phyloP scores from a whole-genome alignment of 2,113 vertebrate genomes.

The Turdus rufiventris region DNA sequence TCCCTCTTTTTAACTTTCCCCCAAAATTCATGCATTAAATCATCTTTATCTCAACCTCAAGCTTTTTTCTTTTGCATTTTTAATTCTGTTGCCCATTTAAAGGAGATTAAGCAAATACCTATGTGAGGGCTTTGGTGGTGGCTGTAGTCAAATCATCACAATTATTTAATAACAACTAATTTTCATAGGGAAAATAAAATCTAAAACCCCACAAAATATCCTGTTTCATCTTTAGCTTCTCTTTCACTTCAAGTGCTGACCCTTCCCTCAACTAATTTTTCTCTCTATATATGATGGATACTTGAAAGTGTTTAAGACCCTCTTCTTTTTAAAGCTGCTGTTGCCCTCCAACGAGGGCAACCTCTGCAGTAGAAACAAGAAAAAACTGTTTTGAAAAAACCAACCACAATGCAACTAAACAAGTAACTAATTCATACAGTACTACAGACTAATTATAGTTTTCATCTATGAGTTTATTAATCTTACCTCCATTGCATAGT shows the following conservation, averaged over 20 bases:
- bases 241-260: neutral
- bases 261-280: neutral
- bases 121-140: neutral
- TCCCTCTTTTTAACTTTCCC: accelerated
- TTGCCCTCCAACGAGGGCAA: neutral
- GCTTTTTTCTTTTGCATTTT: neutral
- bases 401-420: neutral
- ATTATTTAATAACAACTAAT: neutral
- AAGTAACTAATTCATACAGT: neutral
- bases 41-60: neutral
- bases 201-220: neutral
- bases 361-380: neutral
- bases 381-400: neutral
- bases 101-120: neutral
- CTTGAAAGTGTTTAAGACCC: neutral
- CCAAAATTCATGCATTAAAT: neutral
- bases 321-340: neutral
- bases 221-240: neutral
- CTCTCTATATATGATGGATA: accelerated
- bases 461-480: neutral
- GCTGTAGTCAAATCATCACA: neutral
- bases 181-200: neutral
- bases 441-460: neutral
- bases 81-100: neutral
- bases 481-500: slow-evolving; percentile 91